These are phyloP conservation scores for Corythornis leucogaster DNA, from an alignment of 2,797 vertebrate genomes.

Conservation along the genomic window DNA sequence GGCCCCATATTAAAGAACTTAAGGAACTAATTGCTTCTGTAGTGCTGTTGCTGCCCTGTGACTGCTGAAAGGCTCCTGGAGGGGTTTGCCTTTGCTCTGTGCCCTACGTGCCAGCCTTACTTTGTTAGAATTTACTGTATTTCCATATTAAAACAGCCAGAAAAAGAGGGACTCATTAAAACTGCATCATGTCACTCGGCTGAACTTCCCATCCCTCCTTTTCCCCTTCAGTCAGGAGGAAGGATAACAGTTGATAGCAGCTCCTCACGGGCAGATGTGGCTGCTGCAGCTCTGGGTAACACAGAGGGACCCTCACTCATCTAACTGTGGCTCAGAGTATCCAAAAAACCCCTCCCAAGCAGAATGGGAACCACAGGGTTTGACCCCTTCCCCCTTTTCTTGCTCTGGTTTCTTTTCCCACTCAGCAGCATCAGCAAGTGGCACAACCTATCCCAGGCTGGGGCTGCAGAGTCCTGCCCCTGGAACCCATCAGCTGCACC, in stretches of 20 bases:
- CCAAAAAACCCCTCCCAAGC: background rate
- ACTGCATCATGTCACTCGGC: conserved; percentile 55
- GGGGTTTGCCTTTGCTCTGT: conserved; percentile 4
- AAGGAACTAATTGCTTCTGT: conserved; percentile 50
- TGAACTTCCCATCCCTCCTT: conserved; percentile 65
- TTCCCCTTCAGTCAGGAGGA: conserved; percentile 52
- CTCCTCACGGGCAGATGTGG: conserved; percentile 12
- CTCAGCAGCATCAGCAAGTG: rapidly evolving
- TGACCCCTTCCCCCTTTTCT: background rate
- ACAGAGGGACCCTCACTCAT: background rate
- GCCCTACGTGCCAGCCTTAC: background rate
- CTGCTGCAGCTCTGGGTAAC: background rate
- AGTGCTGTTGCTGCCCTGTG: background rate
- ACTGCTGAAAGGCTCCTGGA: conserved; percentile 21
- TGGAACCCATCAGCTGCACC: background rate
- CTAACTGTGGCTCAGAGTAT: background rate
- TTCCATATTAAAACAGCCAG: conserved; percentile 48
- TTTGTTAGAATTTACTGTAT: conserved; percentile 37
- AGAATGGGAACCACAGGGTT: background rate
- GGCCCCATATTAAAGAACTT: conserved; percentile 23
- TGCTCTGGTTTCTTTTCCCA: background rate
- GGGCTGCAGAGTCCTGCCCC: background rate
- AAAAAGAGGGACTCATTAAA: conserved; percentile 61
- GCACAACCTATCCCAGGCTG: background rate
- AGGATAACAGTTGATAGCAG: conserved; percentile 48